Evolutionary conservation across 2,113 vertebrate genomes (phyloP).

Genomic region (Crotalus horridus): DNA sequence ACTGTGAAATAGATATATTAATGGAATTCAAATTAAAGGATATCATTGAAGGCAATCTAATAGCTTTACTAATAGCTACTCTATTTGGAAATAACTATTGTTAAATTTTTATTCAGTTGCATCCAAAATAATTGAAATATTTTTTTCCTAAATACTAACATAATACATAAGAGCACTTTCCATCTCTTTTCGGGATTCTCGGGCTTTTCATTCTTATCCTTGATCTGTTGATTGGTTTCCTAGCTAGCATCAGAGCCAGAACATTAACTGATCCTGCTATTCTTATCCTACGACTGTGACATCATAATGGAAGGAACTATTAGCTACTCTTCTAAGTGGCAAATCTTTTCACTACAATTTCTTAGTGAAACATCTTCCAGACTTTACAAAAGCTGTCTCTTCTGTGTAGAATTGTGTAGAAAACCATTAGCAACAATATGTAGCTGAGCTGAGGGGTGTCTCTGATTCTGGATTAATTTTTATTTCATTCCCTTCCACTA

Average conservation of each 20-base stretch:
- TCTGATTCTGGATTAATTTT: not conserved
- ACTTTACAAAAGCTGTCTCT: no score
- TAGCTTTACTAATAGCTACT: not conserved
- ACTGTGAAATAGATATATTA: not conserved
- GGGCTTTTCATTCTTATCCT: not conserved
- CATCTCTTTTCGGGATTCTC: not conserved
- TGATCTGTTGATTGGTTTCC: not conserved
- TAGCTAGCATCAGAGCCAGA: not conserved
- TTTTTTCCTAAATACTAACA: not conserved
- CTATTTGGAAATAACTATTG: not conserved
- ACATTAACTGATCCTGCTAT: constrained; percentile 27
- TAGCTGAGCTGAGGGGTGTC: not conserved
- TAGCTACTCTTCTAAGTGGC: not conserved
- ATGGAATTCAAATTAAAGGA: not conserved
- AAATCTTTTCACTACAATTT: not conserved
- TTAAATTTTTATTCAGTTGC: not conserved
- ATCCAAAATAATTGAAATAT: not conserved
- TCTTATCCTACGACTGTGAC: constrained; percentile 11
- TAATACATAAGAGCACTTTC: not conserved
- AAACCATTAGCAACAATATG: not conserved
- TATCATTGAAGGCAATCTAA: not conserved
- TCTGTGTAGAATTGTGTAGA: not conserved
- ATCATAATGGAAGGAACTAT: not conserved
- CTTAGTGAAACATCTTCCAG: not conserved
- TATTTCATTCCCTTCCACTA: not conserved